A percentile compares a stretch with the other conserved stretches of the same genome.
phyloP scores from a whole-genome alignment of 2,113 vertebrate genomes.

The Mola mola region DNA sequence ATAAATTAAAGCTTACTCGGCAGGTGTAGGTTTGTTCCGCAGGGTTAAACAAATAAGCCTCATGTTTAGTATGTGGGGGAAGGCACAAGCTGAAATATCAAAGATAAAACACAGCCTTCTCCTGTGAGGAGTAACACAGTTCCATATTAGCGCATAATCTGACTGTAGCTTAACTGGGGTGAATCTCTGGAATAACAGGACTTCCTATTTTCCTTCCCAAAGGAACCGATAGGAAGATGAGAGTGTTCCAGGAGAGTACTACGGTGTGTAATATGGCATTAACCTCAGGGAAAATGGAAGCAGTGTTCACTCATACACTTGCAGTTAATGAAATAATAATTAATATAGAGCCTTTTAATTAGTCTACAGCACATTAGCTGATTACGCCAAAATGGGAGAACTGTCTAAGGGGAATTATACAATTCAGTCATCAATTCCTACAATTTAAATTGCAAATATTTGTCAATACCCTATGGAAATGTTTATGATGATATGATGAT shows the following conservation, averaged over 20 bases:
- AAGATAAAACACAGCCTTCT: too few species aligned
- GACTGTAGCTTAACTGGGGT: neutral
- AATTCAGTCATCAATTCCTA: neutral
- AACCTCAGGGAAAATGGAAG: neutral
- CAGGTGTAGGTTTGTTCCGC: neutral
- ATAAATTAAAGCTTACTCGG: neutral
- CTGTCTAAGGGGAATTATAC: neutral
- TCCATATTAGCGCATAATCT: neutral
- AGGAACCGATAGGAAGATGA: too few species aligned
- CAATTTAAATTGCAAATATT: neutral
- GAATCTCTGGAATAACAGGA: neutral
- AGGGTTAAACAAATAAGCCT: neutral
- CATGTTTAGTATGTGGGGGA: neutral
- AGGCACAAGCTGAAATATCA: too few species aligned
- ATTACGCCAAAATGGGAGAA: conserved; percentile 2
- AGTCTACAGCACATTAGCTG: neutral
- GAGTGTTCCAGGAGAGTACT: neutral
- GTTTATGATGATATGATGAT: too few species aligned
- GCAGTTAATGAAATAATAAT: neutral
- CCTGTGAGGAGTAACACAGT: neutral
- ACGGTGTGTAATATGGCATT: neutral
- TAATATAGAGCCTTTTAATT: neutral
- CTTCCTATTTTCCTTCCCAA: too few species aligned
- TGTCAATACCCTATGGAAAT: neutral
- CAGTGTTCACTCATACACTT: neutral